These are phyloP conservation scores for Zophobas atratus DNA, from an alignment of 1,140 invertebrate species.

Conservation along the genomic window DNA sequence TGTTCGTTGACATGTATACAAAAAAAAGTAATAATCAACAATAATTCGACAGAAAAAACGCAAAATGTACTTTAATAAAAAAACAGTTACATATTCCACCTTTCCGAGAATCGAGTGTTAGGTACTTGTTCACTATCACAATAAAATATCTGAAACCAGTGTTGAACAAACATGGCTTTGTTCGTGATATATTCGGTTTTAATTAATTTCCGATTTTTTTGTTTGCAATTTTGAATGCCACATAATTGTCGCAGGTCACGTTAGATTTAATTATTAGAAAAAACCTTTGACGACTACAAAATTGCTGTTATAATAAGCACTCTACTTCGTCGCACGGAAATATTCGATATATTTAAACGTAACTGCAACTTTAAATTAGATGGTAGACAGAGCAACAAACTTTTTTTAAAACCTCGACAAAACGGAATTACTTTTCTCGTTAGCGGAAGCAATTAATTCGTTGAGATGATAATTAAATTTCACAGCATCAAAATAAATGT, in stretches of 20 bases:
- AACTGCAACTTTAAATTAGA: conserved; percentile 23
- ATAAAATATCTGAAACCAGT: neutral
- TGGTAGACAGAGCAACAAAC: neutral
- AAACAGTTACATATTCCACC: too few species aligned
- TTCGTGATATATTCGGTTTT: conserved; percentile 29
- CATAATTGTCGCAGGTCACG: conserved; percentile 34
- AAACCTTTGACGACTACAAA: conserved; percentile 17
- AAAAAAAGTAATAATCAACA: too few species aligned
- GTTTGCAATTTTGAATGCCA: conserved; percentile 23
- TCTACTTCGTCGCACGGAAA: conserved; percentile 18
- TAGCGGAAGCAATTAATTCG: neutral
- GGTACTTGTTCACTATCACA: too few species aligned
- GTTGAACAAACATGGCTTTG: conserved; percentile 34
- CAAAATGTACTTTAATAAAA: too few species aligned
- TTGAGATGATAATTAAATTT: conserved; percentile 14
- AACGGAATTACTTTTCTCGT: conserved; percentile 1
- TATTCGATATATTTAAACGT: conserved; percentile 28
- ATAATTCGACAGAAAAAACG: too few species aligned
- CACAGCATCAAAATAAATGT: neutral
- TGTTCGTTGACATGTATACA: too few species aligned
- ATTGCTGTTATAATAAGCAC: conserved; percentile 26
- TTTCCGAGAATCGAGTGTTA: too few species aligned
- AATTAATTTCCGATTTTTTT: conserved; percentile 39
- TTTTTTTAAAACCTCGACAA: conserved; percentile 15
- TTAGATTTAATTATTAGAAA: conserved; percentile 26